Evolutionary conservation across 2,113 vertebrate genomes (phyloP).

Genomic region (Erinaceus europaeus): DNA sequence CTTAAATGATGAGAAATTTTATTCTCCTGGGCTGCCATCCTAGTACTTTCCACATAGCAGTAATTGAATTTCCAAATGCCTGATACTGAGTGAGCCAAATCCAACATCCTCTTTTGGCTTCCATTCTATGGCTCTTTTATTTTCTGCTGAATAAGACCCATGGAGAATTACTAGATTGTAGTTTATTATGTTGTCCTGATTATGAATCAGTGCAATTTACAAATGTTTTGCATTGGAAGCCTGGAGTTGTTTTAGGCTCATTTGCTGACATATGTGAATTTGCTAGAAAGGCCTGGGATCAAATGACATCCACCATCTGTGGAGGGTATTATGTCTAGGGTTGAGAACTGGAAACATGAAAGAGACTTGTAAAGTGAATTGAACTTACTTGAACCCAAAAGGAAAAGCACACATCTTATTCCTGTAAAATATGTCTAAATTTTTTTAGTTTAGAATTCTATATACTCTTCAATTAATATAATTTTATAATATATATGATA

Average conservation of each 20-base stretch:
- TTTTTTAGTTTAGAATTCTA: conserved; percentile 16
- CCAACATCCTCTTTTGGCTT: conserved; percentile 65
- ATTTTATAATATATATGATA: background rate
- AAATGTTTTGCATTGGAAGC: conserved; percentile 63
- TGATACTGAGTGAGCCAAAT: conserved; percentile 13
- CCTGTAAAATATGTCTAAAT: conserved; percentile 5
- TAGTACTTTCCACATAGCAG: conserved; percentile 33
- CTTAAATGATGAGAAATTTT: conserved; percentile 51
- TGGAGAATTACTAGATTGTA: conserved; percentile 65
- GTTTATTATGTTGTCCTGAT: conserved; percentile 72
- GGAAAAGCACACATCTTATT: conserved; percentile 44
- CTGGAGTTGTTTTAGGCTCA: conserved; percentile 72
- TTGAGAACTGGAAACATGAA: conserved; percentile 50
- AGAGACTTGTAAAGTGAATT: conserved; percentile 44
- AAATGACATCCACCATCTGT: conserved; percentile 75
- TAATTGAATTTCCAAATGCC: conserved; percentile 58
- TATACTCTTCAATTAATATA: background rate
- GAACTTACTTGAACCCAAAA: conserved; percentile 32
- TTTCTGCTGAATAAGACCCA: conserved; percentile 67
- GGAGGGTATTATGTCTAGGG: conserved; percentile 53
- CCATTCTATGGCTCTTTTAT: conserved; percentile 13
- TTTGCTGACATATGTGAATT: conserved; percentile 76
- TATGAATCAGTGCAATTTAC: conserved; percentile 68
- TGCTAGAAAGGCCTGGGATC: conserved; percentile 46
- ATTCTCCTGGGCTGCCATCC: conserved; percentile 26